Evolutionary conservation across 2,797 vertebrate genomes (phyloP).

Genomic region (Perodicticus potto): DNA sequence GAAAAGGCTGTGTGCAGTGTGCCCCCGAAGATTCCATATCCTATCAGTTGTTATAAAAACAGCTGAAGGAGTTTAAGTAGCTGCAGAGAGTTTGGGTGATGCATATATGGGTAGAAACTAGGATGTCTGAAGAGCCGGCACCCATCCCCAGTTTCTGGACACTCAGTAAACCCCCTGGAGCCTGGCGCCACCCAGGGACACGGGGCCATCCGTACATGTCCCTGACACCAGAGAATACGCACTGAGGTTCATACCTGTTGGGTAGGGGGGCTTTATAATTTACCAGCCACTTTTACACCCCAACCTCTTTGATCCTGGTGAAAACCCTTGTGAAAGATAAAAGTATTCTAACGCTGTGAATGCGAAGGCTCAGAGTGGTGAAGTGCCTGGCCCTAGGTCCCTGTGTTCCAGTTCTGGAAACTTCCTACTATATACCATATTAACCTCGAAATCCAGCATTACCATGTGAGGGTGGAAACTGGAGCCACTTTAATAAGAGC

Average conservation of each 20-base stretch:
- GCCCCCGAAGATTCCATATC: neutral
- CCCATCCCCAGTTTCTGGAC: neutral
- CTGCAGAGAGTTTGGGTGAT: neutral
- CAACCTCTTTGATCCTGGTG: neutral
- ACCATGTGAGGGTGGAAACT: neutral
- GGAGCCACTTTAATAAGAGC: neutral
- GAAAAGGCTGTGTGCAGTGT: fast-evolving
- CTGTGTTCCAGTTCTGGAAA: neutral
- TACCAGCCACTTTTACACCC: neutral
- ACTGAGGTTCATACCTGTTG: neutral
- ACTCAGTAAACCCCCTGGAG: neutral
- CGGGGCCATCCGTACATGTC: neutral
- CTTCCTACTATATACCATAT: neutral
- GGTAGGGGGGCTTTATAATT: neutral
- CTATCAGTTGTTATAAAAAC: neutral
- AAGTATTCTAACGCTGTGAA: neutral
- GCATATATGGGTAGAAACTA: neutral
- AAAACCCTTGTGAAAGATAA: neutral
- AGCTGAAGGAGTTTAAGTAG: neutral
- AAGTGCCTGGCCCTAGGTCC: neutral
- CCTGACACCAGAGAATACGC: neutral
- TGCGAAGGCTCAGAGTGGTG: neutral
- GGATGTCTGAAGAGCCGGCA: neutral
- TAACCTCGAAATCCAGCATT: constrained; percentile 27
- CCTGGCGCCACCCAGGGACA: neutral